phyloP scores from a whole-genome alignment of 2,113 vertebrate genomes.

The Bostrychus sinensis region DNA sequence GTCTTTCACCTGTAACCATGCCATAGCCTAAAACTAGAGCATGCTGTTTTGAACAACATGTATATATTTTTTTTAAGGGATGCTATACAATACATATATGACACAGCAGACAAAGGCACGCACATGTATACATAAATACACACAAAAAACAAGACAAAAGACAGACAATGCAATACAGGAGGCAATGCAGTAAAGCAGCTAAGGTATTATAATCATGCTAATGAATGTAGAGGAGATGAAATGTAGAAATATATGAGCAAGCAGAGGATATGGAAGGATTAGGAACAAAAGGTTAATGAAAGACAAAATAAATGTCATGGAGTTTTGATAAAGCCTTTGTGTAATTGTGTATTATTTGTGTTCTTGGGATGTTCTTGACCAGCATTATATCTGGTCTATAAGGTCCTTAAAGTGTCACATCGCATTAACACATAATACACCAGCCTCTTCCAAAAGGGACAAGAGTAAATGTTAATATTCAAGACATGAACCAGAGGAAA shows the following conservation, averaged over 20 bases:
- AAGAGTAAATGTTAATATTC: constrained; percentile 32
- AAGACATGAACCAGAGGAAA: constrained; percentile 26
- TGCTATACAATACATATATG: too few species aligned
- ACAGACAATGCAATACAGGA: too few species aligned
- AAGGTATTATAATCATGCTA: too few species aligned
- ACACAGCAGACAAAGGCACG: too few species aligned
- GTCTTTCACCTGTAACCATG: not conserved
- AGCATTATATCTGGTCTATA: not conserved
- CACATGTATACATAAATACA: too few species aligned
- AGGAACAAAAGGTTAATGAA: not conserved
- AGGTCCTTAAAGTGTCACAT: constrained; percentile 25
- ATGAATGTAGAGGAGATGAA: too few species aligned
- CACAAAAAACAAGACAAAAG: too few species aligned
- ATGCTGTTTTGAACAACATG: not conserved
- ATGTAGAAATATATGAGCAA: too few species aligned
- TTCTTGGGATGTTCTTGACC: not conserved
- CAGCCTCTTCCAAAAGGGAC: not conserved
- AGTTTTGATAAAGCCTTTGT: not conserved
- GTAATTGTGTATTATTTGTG: not conserved
- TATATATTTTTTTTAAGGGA: not conserved
- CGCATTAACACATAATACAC: constrained; percentile 9
- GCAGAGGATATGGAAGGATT: not conserved
- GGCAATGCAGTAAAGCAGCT: too few species aligned
- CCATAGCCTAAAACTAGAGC: not conserved
- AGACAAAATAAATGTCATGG: not conserved